Percentiles rank a stretch among this genome's conserved stretches.
Conservation (phyloP, 64 coral and sea anemone species). For the Montipora sp. region DNA sequence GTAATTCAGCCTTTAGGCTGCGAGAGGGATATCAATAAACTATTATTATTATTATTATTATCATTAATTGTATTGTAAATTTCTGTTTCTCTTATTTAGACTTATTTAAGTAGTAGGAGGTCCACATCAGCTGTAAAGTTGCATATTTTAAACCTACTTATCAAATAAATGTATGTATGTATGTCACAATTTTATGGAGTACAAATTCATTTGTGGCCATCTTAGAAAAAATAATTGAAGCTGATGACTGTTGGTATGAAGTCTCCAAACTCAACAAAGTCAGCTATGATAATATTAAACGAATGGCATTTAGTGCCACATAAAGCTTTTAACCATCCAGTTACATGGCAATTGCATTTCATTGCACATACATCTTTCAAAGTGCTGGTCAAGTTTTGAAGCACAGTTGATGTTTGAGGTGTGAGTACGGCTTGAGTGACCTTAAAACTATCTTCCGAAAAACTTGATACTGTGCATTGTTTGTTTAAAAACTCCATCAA, state of each 20-base stretch:
- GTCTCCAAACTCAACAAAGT: constrained; percentile 96
- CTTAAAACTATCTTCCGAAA: constrained; percentile 57
- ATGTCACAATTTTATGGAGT: neutral
- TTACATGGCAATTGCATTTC: constrained; percentile 69
- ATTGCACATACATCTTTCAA: constrained; percentile 78
- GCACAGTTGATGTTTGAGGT: constrained; percentile 87
- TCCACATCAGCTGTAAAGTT: no score
- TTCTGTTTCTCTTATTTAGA: no score
- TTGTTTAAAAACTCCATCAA: constrained; percentile 84
- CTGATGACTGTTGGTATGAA: constrained; percentile 96
- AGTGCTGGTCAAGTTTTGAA: constrained; percentile 79
- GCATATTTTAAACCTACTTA: no score
- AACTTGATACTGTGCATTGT: constrained; percentile 56
- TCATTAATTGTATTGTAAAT: no score
- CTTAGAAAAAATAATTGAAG: constrained; percentile 96
- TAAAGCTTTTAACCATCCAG: constrained; percentile 83
- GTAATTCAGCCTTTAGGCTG: no score
- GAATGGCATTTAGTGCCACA: constrained; percentile 73
- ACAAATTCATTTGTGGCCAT: neutral
- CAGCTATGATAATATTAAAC: constrained; percentile 95
- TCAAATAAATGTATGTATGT: no score
- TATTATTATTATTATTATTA: no score
- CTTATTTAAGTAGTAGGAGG: no score
- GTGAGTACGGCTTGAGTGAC: constrained; percentile 89
- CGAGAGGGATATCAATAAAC: no score